phyloP scores from a whole-genome alignment of 2,797 vertebrate genomes.

The Rachycentron canadum region DNA sequence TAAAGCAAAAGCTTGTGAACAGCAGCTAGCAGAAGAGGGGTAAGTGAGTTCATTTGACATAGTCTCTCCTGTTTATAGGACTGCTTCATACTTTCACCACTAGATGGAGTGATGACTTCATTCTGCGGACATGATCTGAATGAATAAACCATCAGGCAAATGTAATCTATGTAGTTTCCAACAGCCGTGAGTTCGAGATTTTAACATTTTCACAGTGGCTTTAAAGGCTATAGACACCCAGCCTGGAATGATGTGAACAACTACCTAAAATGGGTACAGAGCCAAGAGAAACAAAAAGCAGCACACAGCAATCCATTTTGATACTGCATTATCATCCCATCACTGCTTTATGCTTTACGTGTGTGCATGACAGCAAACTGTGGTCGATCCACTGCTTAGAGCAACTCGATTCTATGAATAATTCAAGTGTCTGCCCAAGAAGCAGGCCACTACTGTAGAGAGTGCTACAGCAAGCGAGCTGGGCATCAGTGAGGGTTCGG shows the following conservation, averaged over 20 bases:
- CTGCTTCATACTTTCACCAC: conserved; percentile 62
- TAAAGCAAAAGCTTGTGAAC: neutral
- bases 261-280: conserved; percentile 9
- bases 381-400: conserved; percentile 60
- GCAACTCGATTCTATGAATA: conserved; percentile 73
- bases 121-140: conserved; percentile 43
- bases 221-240: neutral
- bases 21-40: neutral
- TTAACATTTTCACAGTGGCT: neutral
- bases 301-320: neutral
- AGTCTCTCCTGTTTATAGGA: neutral
- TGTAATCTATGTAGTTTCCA: conserved; percentile 33
- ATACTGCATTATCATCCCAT: conserved; percentile 34
- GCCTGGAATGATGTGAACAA: neutral
- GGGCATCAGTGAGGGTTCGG: conserved; percentile 37
- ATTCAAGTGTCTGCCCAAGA: conserved; percentile 73
- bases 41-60: neutral
- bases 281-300: conserved; percentile 6
- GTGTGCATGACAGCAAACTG: conserved; percentile 43
- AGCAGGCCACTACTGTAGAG: conserved; percentile 64
- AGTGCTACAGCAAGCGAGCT: conserved; percentile 42
- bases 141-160: conserved; percentile 32
- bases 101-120: conserved; percentile 77
- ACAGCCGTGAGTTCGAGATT: conserved; percentile 6
- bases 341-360: conserved; percentile 21